phyloP scores from a whole-genome alignment of 2,797 vertebrate genomes.

The Mus spretus region DNA sequence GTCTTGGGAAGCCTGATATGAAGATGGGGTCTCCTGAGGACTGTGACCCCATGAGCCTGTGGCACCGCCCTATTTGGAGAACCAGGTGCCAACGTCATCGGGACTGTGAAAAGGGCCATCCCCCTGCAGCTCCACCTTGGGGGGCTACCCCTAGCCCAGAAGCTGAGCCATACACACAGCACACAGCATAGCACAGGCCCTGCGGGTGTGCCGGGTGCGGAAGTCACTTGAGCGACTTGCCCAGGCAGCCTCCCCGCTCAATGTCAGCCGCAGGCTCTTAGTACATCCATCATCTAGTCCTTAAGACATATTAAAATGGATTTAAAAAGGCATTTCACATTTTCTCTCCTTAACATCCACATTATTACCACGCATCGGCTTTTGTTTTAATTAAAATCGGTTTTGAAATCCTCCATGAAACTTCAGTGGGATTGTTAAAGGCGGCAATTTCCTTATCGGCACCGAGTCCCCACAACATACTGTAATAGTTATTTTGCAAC shows the following conservation, averaged over 20 bases:
- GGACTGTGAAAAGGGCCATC: background rate
- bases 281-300: slow-evolving; percentile 89
- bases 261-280: slow-evolving; percentile 81
- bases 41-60: background rate
- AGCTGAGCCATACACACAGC: background rate
- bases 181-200: background rate
- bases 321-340: slow-evolving; percentile 88
- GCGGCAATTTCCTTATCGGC: slow-evolving; percentile 87
- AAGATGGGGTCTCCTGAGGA: background rate
- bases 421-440: slow-evolving; percentile 89
- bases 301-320: slow-evolving; percentile 91
- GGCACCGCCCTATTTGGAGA: background rate
- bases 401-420: slow-evolving; percentile 91
- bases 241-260: slow-evolving; percentile 60
- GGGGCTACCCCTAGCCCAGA: background rate
- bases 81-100: rapidly evolving
- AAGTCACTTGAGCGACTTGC: background rate
- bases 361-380: slow-evolving; percentile 88
- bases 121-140: background rate
- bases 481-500: slow-evolving; percentile 87
- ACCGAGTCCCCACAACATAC: slow-evolving; percentile 82
- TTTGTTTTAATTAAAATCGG: slow-evolving; percentile 93
- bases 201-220: background rate
- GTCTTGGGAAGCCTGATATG: no score
- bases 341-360: slow-evolving; percentile 89